phyloP scores from a whole-genome alignment of 2,888 invertebrate genomes.

The Mechanitis mazaeus region DNA sequence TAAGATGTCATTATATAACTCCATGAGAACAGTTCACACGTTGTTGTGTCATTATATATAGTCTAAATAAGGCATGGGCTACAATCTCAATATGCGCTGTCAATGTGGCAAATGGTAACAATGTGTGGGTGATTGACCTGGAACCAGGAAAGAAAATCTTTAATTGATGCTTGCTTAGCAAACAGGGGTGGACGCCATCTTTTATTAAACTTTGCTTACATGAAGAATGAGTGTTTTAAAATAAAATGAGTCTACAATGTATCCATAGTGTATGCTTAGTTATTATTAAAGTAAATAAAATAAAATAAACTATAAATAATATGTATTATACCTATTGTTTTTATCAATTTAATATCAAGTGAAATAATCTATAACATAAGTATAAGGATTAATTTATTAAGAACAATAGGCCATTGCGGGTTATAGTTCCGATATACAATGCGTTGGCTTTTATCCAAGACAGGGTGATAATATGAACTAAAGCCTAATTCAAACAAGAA shows the following conservation, averaged over 20 bases:
- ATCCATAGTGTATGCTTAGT: no score
- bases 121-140: slow-evolving; percentile 22
- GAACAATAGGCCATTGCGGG: not conserved
- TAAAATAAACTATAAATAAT: no score
- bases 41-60: not conserved
- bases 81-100: slow-evolving; percentile 21
- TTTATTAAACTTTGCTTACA: not conserved
- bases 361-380: no score
- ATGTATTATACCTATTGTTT: no score
- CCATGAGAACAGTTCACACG: not conserved
- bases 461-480: no score
- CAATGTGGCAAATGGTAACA: slow-evolving; percentile 15
- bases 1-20: not conserved
- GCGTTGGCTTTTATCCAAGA: not conserved
- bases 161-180: slow-evolving; percentile 3
- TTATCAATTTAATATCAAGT: no score
- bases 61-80: slow-evolving; percentile 6
- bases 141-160: slow-evolving; percentile 19
- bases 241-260: not conserved
- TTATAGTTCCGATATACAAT: not conserved
- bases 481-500: no score
- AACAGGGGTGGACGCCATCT: slow-evolving; percentile 6
- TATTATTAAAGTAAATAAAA: no score
- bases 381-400: no score
- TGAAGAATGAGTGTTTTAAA: slow-evolving; percentile 5